Conservation (phyloP, 2,888 invertebrate genomes). For the Melangyna quadrimaculata region DNA sequence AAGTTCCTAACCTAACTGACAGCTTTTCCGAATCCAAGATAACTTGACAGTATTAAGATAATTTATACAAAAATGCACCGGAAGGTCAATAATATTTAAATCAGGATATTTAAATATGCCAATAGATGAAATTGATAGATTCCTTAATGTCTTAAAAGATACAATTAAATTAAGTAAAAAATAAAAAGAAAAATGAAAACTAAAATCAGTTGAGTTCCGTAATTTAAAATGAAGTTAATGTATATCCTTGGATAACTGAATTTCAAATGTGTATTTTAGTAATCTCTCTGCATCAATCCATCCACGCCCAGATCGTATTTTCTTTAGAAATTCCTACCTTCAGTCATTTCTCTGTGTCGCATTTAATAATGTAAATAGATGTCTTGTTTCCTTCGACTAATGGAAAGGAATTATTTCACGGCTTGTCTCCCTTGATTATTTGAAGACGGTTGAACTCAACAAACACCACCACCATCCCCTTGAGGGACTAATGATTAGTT, state of each 20-base stretch:
- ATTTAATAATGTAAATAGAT: conserved; percentile 29
- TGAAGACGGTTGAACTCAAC: neutral
- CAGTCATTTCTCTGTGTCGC: neutral
- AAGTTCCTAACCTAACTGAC: neutral
- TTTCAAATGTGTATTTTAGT: neutral
- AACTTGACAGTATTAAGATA: neutral
- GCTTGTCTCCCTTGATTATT: conserved; percentile 8
- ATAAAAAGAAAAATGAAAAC: neutral
- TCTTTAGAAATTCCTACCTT: neutral
- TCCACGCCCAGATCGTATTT: neutral
- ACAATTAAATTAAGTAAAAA: neutral
- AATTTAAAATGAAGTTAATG: neutral
- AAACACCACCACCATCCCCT: neutral
- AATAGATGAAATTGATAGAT: neutral
- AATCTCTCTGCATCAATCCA: neutral
- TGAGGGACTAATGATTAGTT: neutral
- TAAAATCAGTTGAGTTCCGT: neutral
- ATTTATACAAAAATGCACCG: neutral
- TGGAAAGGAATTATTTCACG: conserved; percentile 13
- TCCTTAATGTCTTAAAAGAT: neutral
- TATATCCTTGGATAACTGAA: neutral
- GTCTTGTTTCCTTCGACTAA: neutral
- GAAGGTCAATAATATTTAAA: neutral
- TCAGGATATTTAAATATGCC: neutral
- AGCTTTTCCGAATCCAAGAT: neutral